Percentiles rank a stretch among this genome's conserved stretches.
Conservation (phyloP, 2,797 vertebrate species). For the Bradypus variegatus region DNA sequence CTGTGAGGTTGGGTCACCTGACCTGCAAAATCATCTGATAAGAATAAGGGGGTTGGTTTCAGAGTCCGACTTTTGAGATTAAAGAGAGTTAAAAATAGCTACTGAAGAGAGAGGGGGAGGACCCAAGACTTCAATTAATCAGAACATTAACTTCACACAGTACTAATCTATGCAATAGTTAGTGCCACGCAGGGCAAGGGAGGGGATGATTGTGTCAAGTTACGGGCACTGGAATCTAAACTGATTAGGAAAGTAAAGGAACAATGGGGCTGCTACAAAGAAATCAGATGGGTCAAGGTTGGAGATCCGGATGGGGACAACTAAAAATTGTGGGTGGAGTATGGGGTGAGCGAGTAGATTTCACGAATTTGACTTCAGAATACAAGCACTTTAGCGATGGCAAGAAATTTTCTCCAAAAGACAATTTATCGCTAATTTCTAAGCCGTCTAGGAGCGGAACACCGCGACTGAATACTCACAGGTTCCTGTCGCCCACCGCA, state of each 20-base stretch:
- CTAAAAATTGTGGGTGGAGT: not conserved
- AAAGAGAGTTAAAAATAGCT: not conserved
- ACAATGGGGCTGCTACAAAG: not conserved
- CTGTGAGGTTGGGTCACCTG: not conserved
- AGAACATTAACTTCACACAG: not conserved
- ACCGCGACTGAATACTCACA: accelerated
- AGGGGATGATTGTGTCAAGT: not conserved
- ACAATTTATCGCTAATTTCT: not conserved
- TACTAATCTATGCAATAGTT: not conserved
- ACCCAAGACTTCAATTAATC: not conserved
- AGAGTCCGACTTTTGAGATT: not conserved
- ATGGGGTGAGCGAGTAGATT: not conserved
- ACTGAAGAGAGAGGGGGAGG: not conserved
- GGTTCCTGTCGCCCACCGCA: accelerated
- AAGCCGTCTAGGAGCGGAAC: accelerated
- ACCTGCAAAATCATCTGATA: not conserved
- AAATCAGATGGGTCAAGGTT: not conserved
- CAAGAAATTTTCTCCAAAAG: not conserved
- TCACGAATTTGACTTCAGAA: not conserved
- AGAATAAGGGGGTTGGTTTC: not conserved
- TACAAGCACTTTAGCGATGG: too few species aligned
- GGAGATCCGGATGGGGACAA: not conserved
- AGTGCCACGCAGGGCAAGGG: not conserved
- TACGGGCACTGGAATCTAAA: not conserved
- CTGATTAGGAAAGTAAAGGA: not conserved